A percentile compares a stretch with the other conserved stretches of the same genome.
phyloP scores from a whole-genome alignment of 2,113 vertebrate genomes.

The Zeus faber region DNA sequence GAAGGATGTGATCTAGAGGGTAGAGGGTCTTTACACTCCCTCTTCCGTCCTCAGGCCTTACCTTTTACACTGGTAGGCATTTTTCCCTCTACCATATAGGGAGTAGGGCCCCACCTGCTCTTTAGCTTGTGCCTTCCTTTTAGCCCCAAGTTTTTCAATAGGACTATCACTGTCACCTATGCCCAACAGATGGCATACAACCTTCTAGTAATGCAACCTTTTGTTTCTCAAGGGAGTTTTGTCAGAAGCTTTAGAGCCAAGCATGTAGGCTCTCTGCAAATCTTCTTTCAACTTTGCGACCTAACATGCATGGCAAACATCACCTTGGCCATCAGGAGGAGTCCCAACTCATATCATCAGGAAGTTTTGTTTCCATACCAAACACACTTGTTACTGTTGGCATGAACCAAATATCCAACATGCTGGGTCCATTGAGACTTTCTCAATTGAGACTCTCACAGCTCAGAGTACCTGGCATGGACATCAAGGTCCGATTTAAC shows the following conservation, averaged over 20 bases:
- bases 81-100: not conserved
- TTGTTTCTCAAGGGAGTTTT: constrained; percentile 11
- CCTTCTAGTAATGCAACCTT: not conserved
- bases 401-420: constrained; percentile 1
- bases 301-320: not conserved
- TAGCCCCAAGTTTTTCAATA: constrained; percentile 4
- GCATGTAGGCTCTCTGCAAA: not conserved
- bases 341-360: constrained; percentile 5
- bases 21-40: not conserved
- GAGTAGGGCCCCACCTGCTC: constrained; percentile 1
- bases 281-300: constrained; percentile 5
- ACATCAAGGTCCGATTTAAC: not conserved
- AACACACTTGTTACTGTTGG: constrained; percentile 11
- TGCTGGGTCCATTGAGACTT: not conserved
- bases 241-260: constrained; percentile 9
- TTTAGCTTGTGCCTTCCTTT: constrained; percentile 17
- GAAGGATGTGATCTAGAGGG: too few species aligned
- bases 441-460: too few species aligned
- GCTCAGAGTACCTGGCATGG: not conserved
- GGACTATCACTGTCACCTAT: constrained; percentile 12
- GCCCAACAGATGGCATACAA: not conserved
- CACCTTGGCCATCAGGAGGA: not conserved
- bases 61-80: constrained; percentile 12
- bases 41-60: constrained; percentile 4
- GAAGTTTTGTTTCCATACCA: constrained; percentile 13